Conservation (phyloP, 2,797 vertebrate species). For the Siniperca scherzeri region DNA sequence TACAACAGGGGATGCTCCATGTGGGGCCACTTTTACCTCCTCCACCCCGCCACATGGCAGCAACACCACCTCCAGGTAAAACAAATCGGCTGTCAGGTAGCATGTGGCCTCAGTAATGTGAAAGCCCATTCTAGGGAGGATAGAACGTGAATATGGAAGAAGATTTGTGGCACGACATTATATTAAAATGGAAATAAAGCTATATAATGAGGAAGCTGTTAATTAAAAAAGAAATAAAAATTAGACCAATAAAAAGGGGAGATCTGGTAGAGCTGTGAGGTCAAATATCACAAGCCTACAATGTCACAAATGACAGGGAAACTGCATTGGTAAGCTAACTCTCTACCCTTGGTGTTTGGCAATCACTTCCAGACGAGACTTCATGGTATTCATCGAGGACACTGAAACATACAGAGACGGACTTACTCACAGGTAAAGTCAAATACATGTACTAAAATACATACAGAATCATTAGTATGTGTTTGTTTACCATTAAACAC, state of each 20-base stretch:
- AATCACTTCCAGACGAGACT: conserved; percentile 85
- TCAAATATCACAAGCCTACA: background rate
- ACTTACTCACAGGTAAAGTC: background rate
- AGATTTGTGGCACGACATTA: no score
- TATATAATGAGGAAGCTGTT: background rate
- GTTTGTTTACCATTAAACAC: conserved; percentile 84
- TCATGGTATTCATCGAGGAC: conserved; percentile 81
- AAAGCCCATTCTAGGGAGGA: conserved; percentile 83
- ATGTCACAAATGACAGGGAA: background rate
- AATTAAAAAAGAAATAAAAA: background rate
- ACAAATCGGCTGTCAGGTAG: conserved; percentile 90
- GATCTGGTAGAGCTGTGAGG: background rate
- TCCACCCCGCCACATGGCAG: conserved; percentile 82
- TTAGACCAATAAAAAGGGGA: background rate
- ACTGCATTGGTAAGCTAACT: background rate
- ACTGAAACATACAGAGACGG: conserved; percentile 76
- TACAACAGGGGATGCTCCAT: conserved; percentile 87
- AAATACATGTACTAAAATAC: background rate
- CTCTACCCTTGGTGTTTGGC: conserved; percentile 88
- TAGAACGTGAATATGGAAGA: background rate
- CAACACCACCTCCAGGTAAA: conserved; percentile 91
- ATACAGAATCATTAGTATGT: background rate
- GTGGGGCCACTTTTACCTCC: conserved; percentile 88
- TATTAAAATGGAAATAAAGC: background rate
- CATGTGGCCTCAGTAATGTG: conserved; percentile 86